These are phyloP conservation scores for Drosophila takahashii DNA, from an alignment of 1,140 invertebrate species.

Conservation along the genomic window DNA sequence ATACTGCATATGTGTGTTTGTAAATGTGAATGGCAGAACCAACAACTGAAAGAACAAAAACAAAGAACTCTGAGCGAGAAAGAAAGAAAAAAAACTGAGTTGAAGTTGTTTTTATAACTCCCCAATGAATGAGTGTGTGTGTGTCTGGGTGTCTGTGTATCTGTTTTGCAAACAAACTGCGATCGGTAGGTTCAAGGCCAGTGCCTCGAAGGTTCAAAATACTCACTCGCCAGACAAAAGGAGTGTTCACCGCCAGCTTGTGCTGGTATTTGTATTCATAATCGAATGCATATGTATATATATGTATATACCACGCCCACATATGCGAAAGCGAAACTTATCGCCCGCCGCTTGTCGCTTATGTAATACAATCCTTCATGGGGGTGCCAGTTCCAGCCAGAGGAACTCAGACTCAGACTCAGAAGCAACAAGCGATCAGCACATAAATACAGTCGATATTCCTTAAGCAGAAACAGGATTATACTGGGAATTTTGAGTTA, in stretches of 20 bases:
- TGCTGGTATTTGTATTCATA: conserved; percentile 25
- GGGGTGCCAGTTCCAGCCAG: conserved; percentile 32
- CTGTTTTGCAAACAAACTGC: conserved; percentile 67
- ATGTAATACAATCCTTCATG: conserved; percentile 71
- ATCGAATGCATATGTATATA: conserved; percentile 10
- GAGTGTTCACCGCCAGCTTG: conserved; percentile 36
- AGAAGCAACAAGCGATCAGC: conserved; percentile 8
- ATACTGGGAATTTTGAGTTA: background rate
- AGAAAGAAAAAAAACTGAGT: conserved; percentile 36
- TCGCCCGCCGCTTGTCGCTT: conserved; percentile 57
- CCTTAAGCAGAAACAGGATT: background rate
- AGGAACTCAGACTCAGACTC: conserved; percentile 4
- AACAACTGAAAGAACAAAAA: conserved; percentile 47
- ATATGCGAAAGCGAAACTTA: conserved; percentile 56
- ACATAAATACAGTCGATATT: conserved; percentile 35
- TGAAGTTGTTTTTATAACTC: conserved; percentile 57
- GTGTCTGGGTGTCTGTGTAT: conserved; percentile 34
- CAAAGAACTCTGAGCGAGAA: conserved; percentile 19
- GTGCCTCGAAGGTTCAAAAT: conserved; percentile 77
- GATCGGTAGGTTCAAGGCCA: conserved; percentile 77
- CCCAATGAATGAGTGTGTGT: conserved; percentile 33
- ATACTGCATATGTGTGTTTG: background rate
- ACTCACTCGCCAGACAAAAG: conserved; percentile 50
- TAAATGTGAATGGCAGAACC: conserved; percentile 51
- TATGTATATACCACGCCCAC: conserved; percentile 49